Evolutionary conservation across 1,140 invertebrate species (phyloP).

Genomic region (Drosophila sechellia): DNA sequence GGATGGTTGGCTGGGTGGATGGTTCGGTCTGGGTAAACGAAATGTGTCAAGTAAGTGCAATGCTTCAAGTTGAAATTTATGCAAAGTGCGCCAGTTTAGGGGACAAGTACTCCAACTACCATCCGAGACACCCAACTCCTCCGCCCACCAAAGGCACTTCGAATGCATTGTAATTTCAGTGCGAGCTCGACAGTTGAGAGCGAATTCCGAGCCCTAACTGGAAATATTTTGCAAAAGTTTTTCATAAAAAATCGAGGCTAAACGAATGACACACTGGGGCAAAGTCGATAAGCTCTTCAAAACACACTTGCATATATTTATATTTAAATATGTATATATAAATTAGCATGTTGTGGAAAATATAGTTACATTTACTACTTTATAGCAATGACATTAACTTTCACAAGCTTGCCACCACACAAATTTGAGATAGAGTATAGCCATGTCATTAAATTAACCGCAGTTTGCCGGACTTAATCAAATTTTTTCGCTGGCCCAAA

Average conservation of each 20-base stretch:
- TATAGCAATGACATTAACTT: background rate
- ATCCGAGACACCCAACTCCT: background rate
- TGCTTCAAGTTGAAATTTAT: slow-evolving; percentile 77
- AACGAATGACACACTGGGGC: background rate
- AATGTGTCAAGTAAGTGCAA: slow-evolving; percentile 80
- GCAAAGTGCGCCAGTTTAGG: slow-evolving; percentile 68
- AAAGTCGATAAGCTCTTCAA: background rate
- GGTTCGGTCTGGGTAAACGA: slow-evolving; percentile 48
- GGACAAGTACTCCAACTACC: slow-evolving; percentile 33
- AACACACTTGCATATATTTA: too few relatives aligned
- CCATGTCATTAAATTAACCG: slow-evolving; percentile 12
- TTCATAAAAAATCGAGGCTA: slow-evolving; percentile 14
- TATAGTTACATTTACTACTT: too few relatives aligned
- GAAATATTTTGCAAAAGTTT: slow-evolving; percentile 30
- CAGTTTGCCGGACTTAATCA: slow-evolving; percentile 60
- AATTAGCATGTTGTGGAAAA: too few relatives aligned
- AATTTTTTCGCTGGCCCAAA: slow-evolving; percentile 49
- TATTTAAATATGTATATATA: too few relatives aligned
- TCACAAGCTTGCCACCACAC: background rate
- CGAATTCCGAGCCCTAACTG: slow-evolving; percentile 32
- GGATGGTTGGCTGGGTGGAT: slow-evolving; percentile 2
- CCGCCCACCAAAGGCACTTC: slow-evolving; percentile 21
- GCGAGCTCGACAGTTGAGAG: slow-evolving; percentile 17
- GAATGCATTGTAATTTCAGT: slow-evolving; percentile 64
- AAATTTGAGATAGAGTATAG: slow-evolving; percentile 14